Evolutionary conservation across 92 coral and sea anemone genomes (phyloP).

Genomic region (Nematostella vectensis): DNA sequence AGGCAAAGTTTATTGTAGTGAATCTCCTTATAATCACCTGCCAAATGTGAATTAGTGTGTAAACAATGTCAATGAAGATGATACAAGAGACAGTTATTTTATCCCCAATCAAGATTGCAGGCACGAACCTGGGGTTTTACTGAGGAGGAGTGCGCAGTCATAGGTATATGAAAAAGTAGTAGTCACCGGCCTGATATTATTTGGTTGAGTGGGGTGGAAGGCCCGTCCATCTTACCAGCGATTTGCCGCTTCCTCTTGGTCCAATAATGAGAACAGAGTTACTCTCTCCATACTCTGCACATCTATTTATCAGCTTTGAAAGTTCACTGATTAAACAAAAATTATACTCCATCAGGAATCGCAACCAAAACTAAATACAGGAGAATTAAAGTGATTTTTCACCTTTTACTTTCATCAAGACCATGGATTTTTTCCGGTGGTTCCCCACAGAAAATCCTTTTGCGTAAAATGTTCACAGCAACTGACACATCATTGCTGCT

Average conservation of each 20-base stretch:
- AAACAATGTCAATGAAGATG: no score
- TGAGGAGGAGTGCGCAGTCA: no score
- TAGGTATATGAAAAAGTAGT: no score
- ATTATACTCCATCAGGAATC: background rate
- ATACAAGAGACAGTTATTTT: no score
- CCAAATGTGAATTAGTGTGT: no score
- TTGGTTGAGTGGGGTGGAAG: no score
- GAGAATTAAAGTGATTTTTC: background rate
- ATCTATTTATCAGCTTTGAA: conserved; percentile 59
- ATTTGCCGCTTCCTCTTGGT: conserved; percentile 94
- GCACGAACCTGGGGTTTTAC: no score
- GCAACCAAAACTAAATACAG: background rate
- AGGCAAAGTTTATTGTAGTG: no score
- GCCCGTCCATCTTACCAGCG: conserved; percentile 89
- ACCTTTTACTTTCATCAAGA: conserved; percentile 69
- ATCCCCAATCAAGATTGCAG: no score
- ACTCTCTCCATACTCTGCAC: conserved; percentile 95
- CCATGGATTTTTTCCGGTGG: conserved; percentile 49
- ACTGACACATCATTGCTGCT: conserved; percentile 23
- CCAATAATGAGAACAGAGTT: conserved; percentile 91
- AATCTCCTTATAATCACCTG: no score
- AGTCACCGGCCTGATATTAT: no score
- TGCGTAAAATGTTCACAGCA: conserved; percentile 46
- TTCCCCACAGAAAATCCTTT: conserved; percentile 70
- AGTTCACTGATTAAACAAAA: conserved; percentile 50